Base-by-base conservation (phyloP, 2,888 invertebrate species). In the Nomada fucata region DNA sequence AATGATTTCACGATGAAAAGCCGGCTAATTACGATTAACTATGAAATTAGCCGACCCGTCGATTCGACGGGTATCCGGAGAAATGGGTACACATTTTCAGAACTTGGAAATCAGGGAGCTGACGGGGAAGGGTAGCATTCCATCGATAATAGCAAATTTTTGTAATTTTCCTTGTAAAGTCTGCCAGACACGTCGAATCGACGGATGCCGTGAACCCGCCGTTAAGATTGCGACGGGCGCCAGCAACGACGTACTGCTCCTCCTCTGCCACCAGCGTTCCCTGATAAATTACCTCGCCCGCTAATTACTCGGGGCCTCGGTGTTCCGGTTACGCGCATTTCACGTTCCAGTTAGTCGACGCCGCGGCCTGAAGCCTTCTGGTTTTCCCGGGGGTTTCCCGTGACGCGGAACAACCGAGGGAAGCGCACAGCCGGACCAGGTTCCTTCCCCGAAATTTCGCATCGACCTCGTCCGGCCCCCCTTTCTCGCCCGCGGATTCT, bases 201-300 rank as follows among this genome's bases (percentile, higher is more conserved):
- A 36, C 36, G 36, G 7, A 0, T 36, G 7, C 36, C 36, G 36
- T 7, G 36, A 36, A 7, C 7, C 36, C 7, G 5, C 7, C 7
- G 36, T 36, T 7, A 91, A 91, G 91, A 91, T 91, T 91, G 90
- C 88, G 89, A 74, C 70, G 85, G 84, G 85, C 89, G 89, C 90
- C 91, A 91, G 84, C 90, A 91, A 91, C 88, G 91, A 91, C 90
- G 89, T 90, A 89, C 91, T 90, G 89, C 91, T 90, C 90, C 75
- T 87, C 88, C 87, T 85, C 86, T 77, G 78, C 80, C 81, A 76
- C 73, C 78, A 59, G 71, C 81, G 76, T 74, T 77, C 77, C 82
- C 90, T 92, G 91, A 92, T 92, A 91, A 92, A 92, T 92, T 91
- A 88, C 91, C 91, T 89, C 85, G 89, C 87, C 71, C 88, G 87